These are phyloP conservation scores for Labrus mixtus DNA, from an alignment of 2,113 vertebrate genomes.

Conservation along the genomic window DNA sequence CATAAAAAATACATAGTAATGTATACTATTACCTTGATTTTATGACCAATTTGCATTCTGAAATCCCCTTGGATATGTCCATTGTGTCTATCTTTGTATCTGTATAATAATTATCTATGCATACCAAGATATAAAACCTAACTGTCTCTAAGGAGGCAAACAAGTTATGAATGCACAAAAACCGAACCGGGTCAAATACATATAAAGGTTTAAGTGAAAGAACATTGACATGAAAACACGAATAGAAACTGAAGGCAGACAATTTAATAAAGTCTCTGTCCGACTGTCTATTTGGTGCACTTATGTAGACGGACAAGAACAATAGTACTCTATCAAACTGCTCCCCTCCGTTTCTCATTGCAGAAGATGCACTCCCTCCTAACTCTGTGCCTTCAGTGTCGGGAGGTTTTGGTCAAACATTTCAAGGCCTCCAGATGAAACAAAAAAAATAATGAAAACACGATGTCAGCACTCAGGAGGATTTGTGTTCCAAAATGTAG, in stretches of 20 bases:
- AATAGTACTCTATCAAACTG: conserved; percentile 40
- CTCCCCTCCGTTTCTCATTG: conserved; percentile 34
- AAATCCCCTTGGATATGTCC: background rate
- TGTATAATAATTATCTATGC: background rate
- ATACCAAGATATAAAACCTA: background rate
- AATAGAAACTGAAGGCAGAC: conserved; percentile 46
- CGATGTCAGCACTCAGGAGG: conserved; percentile 73
- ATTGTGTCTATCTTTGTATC: background rate
- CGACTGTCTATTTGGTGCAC: conserved; percentile 31
- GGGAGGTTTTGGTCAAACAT: conserved; percentile 71
- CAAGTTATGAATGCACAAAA: conserved; percentile 2
- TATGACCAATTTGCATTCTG: conserved; percentile 5
- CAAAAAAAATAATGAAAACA: conserved; percentile 36
- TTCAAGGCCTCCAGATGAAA: conserved; percentile 77
- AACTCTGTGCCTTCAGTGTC: conserved; percentile 27
- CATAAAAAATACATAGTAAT: too few relatives aligned
- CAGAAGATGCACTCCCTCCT: conserved; percentile 25
- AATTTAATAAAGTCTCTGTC: conserved; percentile 39
- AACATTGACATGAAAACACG: conserved; percentile 49
- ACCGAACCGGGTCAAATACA: conserved; percentile 42
- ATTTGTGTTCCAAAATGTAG: conserved; percentile 88
- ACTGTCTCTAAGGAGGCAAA: background rate
- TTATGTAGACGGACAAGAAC: conserved; percentile 30
- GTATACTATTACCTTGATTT: background rate
- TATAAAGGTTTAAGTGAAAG: conserved; percentile 50